Percentiles rank a stretch among this genome's conserved stretches.
Evolutionary conservation across 2,888 invertebrate species (phyloP).

Genomic region (Bellardia bayeri): DNA sequence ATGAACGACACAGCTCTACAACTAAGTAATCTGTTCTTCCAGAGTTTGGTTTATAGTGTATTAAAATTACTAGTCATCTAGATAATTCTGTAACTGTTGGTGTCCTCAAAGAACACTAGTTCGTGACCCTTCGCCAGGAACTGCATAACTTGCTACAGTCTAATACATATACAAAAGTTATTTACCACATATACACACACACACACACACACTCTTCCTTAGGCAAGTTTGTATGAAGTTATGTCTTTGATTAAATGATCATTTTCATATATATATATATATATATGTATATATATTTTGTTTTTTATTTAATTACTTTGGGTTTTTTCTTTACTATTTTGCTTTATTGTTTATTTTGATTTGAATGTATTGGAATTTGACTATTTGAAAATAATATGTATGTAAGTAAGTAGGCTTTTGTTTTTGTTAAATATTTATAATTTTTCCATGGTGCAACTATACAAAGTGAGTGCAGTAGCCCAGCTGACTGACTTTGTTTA

Average conservation of each 20-base stretch:
- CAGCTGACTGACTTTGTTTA: no score
- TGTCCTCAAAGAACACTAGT: no score
- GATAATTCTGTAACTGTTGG: no score
- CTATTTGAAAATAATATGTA: constrained; percentile 54
- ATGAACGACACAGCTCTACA: no score
- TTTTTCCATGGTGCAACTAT: no score
- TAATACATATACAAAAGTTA: neutral
- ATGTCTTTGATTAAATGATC: constrained; percentile 45
- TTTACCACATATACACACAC: neutral
- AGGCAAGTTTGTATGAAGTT: neutral
- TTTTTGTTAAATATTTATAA: constrained; percentile 31
- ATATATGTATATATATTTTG: constrained; percentile 43
- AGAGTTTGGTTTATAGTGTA: no score
- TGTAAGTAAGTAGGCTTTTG: neutral
- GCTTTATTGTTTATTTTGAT: constrained; percentile 60
- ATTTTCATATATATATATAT: constrained; percentile 10
- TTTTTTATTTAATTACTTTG: constrained; percentile 11
- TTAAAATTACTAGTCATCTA: no score
- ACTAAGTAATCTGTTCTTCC: no score
- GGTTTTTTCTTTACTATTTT: constrained; percentile 30
- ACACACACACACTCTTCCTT: neutral
- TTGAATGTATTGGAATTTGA: constrained; percentile 56
- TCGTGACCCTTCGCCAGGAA: no score
- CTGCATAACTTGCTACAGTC: no score
- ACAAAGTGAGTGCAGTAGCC: no score